Base-by-base conservation (phyloP, 1,140 invertebrate genomes). In the Meloidogyne hapla region DNA sequence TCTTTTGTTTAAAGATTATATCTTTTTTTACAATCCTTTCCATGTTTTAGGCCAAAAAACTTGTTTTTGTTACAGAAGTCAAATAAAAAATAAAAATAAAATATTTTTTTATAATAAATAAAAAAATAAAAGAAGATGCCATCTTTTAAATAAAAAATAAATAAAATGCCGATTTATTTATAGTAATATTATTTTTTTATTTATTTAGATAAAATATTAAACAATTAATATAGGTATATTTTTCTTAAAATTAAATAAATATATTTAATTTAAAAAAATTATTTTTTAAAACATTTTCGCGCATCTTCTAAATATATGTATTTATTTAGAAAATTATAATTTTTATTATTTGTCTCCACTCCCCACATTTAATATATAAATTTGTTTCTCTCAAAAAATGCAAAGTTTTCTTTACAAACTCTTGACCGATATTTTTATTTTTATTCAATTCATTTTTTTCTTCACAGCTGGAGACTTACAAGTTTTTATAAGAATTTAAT, bases 1-100 rank as follows among this genome's bases (percentile, higher is more conserved):
- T 33, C 33, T n/a, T 56, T 56, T 56, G n/a, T 56, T 56, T 56
- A n/a, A n/a, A 56, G 48, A 56, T 56, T 56, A 56, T n/a, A 56
- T 56, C 48, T 56, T 56, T 21, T 56, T 56, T 21, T 56, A n/a
- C n/a, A n/a, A n/a, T n/a, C 6, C 3, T 21, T 56, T 56, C n/a
- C 48, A 56, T 56, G 48, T 56, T 56, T 56, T 15, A 56, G 48
- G 48, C 48, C 48, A n/a, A n/a, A n/a, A 33, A 33, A 33, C 33
- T 56, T 56, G 18, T 56, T 56, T 56, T 56, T n/a, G 6, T 15
- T 42, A 48, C 45, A 48, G n/a, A 56, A 56, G 18, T 56, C 48
- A 56, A 56, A 56, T 18, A 56, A 56, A 56, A 56, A n/a, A 56
- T n/a, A n/a, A 56, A n/a, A 56, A 42, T 10, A 42, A 10, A 42